Evolutionary conservation across 2,888 invertebrate genomes (phyloP), one percentile per base, ranked within the genome.

Genomic region (Tubulanus polymorphus): DNA sequence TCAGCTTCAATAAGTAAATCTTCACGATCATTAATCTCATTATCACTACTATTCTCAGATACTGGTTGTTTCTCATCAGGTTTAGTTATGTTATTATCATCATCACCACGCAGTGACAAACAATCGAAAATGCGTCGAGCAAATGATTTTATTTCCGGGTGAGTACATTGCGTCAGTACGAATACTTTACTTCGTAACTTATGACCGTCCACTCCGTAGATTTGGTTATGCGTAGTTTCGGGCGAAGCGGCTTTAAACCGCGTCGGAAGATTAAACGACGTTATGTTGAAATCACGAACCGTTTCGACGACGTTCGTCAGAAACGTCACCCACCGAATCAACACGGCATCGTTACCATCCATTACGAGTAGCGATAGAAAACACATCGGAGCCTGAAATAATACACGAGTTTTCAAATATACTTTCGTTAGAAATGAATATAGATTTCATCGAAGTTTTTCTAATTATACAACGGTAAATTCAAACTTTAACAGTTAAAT

Each of bases 181-280:
- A 72, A 74, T 26, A 74, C 69, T 61, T 74, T 73, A 53, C 68
- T 73, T 45, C 71, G 68, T 41, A 75, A 56, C 15, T 63, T 61
- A 1, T 65, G 49, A 48, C 56, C 62, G 48, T 65, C 62, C 23
- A 67, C 58, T 8, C 74, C 71, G 55, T 68, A 68, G 15, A 78
- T 53, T 1, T 69, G 71, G 1, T 68, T 63, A 60, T 78, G 82
- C 79, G 83, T 79, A 27, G 83, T 83, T 62, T 83, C 83, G 3
- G 83, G 83, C 5, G 83, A 81, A 18, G 83, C 78, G 6, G 83
- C 83, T 65, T 83, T 83, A 58, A 82, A 81, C 60, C 80, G 80
- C 1, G 79, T 71, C 18, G 83, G 83, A 12, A 83, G 74, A 60
- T 81, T 79, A 28, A 77, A 71, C 10, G 78, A 74, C 5, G 80